Evolutionary conservation across 2,113 vertebrate genomes (phyloP), one percentile per base, ranked within the genome.

Genomic region (Leptodactylus fuscus): DNA sequence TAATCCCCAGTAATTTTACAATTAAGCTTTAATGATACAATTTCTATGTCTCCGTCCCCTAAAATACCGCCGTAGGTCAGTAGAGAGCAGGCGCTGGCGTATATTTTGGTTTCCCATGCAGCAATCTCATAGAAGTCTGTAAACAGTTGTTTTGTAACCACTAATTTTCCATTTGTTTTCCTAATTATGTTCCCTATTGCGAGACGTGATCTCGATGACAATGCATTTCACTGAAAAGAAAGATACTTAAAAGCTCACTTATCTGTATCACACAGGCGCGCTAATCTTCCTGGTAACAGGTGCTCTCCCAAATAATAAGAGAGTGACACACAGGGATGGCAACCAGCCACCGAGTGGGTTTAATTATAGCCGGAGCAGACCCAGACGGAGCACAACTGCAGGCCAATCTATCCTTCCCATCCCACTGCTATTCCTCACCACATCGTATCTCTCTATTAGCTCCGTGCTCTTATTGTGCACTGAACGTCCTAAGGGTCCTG

Each of bases 241-340:
- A 41, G 73, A 58, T 60, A 36, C 62, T 70, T 71, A 58, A n/a
- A 71, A 41, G 7, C 55, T 16, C 15, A 53, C 24, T 74, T 58
- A 83, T 60, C 69, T 60, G 34, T 20, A 41, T 58, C 34, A 60
- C 22, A 44, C 38, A 83, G 51, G 70, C 34, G 24, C 15, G 24
- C n/a, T 83, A 83, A 83, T 83, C 70, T 46, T 27, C 53, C 70
- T 8, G 11, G 24, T 60, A 83, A 60, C 82, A 76, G 51, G 82
- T 83, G 69, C 38, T 20, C 41, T 46, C 71, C 53, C n/a, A 46
- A 16, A 83, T 53, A 83, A 58, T 44, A 51, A 16, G 38, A 24
- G 36, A 41, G 44, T 32, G 71, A 74, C 49, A 73, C 81, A 34
- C 36, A 83, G 71, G 7, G 38, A 60, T 83, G 82, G 82, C 70